Conservation (phyloP, 2,888 invertebrate genomes). For the Drosophila phalerata region DNA sequence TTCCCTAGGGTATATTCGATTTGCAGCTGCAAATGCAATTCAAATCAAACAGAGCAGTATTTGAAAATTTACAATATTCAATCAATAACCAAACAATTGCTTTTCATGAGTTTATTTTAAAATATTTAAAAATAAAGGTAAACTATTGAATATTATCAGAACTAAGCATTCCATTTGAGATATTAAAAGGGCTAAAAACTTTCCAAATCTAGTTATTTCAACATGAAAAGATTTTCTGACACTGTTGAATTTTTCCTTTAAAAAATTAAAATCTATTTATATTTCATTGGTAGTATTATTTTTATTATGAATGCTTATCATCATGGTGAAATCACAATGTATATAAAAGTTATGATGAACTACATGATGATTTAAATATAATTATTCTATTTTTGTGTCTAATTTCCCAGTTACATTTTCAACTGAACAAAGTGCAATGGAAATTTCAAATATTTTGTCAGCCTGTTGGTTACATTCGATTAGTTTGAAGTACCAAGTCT, state of each 20-base stretch:
- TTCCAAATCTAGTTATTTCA: too few relatives aligned
- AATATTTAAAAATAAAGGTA: not conserved
- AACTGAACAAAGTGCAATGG: not conserved
- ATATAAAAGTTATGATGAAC: too few relatives aligned
- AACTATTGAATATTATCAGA: not conserved
- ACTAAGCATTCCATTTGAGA: too few relatives aligned
- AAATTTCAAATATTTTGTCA: slow-evolving; percentile 15
- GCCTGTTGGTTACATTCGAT: slow-evolving; percentile 5
- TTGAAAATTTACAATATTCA: not conserved
- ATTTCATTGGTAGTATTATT: too few relatives aligned
- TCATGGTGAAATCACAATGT: too few relatives aligned
- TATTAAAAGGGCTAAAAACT: too few relatives aligned
- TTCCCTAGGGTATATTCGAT: not conserved
- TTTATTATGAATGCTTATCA: too few relatives aligned
- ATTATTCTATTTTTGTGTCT: too few relatives aligned
- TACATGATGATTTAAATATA: too few relatives aligned
- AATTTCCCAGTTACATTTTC: not conserved
- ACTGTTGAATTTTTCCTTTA: too few relatives aligned
- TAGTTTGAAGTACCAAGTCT: slow-evolving; percentile 12
- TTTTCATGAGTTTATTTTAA: not conserved
- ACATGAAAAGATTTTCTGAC: too few relatives aligned
- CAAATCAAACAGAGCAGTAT: not conserved
- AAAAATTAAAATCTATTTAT: too few relatives aligned
- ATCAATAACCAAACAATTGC: not conserved
- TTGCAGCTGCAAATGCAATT: not conserved